Conservation (phyloP, 2,888 invertebrate genomes). For the Heteromurus nitidus region DNA sequence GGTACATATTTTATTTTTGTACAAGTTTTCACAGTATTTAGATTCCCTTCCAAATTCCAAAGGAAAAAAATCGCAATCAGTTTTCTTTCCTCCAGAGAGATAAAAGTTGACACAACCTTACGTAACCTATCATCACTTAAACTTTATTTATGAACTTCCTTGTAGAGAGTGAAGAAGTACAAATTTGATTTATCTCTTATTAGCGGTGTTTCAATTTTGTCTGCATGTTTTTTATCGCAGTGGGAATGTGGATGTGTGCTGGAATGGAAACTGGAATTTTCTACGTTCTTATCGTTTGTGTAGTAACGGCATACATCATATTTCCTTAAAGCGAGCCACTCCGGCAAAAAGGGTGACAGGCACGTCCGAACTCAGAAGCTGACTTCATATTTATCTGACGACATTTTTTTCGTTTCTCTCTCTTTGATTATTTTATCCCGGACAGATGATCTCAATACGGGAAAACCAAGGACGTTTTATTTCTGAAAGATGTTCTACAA, state of each 20-base stretch:
- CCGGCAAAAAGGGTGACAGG: no score
- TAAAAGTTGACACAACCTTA: conserved; percentile 16
- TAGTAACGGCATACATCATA: no score
- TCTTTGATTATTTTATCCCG: not conserved
- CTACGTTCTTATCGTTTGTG: no score
- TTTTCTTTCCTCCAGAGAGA: not conserved
- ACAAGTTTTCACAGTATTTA: no score
- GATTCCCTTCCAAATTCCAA: not conserved
- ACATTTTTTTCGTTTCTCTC: not conserved
- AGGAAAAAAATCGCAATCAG: not conserved
- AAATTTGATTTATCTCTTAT: not conserved
- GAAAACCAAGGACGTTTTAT: not conserved
- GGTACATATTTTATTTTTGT: no score
- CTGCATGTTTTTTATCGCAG: no score
- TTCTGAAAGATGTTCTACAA: no score
- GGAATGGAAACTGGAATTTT: no score
- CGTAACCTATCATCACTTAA: conserved; percentile 32
- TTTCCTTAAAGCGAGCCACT: no score
- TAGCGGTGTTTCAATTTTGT: no score
- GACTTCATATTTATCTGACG: conserved; percentile 11
- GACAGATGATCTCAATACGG: not conserved
- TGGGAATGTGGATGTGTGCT: no score
- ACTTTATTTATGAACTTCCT: conserved; percentile 18
- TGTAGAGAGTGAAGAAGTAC: not conserved
- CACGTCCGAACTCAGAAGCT: no score